Evolutionary conservation across 1,140 invertebrate genomes (phyloP), one percentile per base, ranked within the genome.

Genomic region (Coptotermes formosanus): DNA sequence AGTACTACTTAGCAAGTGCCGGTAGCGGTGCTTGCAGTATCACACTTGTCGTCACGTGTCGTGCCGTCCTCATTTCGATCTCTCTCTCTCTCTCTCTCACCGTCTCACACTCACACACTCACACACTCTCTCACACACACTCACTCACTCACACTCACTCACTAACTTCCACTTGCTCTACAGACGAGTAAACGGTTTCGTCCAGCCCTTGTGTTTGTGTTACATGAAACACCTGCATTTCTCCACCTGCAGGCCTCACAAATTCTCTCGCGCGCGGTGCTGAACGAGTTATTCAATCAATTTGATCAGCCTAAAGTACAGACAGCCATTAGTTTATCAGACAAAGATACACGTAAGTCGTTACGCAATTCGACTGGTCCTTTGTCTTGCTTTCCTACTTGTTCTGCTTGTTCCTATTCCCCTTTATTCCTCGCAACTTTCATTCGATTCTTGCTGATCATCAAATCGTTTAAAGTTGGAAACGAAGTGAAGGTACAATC

Each of bases 381-480:
- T 75, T n/a, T 75, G 9, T 64, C 59, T 64, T 23, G 11, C 19
- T 75, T 75, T 30, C n/a, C n/a, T n/a, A n/a, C 64, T 75, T 30
- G 6, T 75, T 30, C 16, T 75, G 6, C 64, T 75, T 30, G 25
- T 75, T 12, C 16, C 64, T 75, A 6, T 16, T 75, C 14, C n/a
- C 25, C 64, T 30, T 75, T 30, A 75, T 75, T 75, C 16, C 64
- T 75, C 14, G 25, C 30, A 75, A 75, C 25, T 75, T 75, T 75
- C 25, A 75, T 75, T 75, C 64, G 64, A 75, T 75, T 75, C 64
- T 75, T 75, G n/a, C 25, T 75, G 25, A 75, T 75, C 25, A 30
- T n/a, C 64, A 75, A 75, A 75, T n/a, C 64, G 64, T 75, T 75
- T 75, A 75, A 75, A 75, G 64, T 75, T 75, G 9, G n/a, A 75